A percentile compares a stretch with the other conserved stretches of the same genome.
phyloP scores from a whole-genome alignment of 2,797 vertebrate genomes.

The Myoxocephalus aenaeus region DNA sequence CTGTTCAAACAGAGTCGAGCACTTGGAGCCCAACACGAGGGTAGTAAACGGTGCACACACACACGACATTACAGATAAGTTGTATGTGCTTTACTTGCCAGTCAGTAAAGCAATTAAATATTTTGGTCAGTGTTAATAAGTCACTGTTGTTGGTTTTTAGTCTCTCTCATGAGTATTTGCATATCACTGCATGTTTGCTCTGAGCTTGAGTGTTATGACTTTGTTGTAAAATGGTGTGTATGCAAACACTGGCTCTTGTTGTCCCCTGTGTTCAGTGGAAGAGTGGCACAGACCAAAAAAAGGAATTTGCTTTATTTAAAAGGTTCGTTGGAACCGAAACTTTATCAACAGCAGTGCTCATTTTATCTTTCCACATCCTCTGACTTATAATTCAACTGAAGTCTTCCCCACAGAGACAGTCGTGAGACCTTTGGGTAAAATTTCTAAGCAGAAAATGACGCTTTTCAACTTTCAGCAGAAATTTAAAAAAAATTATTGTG shows the following conservation, averaged over 20 bases:
- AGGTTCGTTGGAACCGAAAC: background rate
- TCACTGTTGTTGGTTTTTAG: background rate
- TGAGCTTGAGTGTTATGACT: background rate
- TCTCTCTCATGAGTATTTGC: slow-evolving; percentile 22
- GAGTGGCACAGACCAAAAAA: slow-evolving; percentile 3
- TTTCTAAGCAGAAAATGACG: background rate
- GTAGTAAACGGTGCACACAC: background rate
- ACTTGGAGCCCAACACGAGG: background rate
- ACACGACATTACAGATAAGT: background rate
- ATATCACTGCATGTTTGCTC: slow-evolving; percentile 46
- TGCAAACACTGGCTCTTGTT: slow-evolving; percentile 25
- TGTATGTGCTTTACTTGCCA: background rate
- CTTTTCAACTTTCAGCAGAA: background rate
- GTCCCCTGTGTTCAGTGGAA: background rate
- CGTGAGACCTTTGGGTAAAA: background rate
- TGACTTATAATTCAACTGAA: background rate
- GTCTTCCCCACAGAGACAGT: background rate
- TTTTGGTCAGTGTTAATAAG: background rate
- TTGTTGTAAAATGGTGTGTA: slow-evolving; percentile 18
- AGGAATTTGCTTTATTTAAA: background rate
- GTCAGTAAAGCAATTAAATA: slow-evolving; percentile 17
- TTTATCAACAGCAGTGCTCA: background rate
- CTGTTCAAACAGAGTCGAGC: background rate
- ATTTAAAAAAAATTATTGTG: too few relatives aligned
- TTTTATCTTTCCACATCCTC: slow-evolving; percentile 3